Conservation (phyloP, 2,797 vertebrate species). For the Leptodactylus fallax region DNA sequence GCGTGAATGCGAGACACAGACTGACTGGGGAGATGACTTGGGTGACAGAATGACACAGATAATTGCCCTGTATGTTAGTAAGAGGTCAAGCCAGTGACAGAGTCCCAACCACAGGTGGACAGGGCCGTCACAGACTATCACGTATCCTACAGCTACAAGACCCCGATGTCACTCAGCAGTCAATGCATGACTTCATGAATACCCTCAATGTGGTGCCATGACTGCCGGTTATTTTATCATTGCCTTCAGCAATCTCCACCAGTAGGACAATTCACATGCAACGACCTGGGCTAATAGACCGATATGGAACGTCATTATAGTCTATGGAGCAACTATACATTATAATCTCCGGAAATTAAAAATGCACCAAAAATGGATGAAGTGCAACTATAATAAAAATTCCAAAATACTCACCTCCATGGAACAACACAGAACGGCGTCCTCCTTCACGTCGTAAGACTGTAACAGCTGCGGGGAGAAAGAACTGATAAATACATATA, state of each 20-base stretch:
- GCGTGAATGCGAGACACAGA: not conserved
- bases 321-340: not conserved
- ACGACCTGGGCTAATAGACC: no score
- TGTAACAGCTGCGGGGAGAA: slow-evolving; percentile 84
- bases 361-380: no score
- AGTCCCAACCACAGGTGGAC: slow-evolving; percentile 13
- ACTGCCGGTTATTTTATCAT: not conserved
- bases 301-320: no score
- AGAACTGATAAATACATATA: not conserved
- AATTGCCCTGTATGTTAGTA: slow-evolving; percentile 1
- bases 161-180: not conserved
- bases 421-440: slow-evolving; percentile 95
- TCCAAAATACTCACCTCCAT: slow-evolving; percentile 87
- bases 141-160: not conserved
- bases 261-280: no score
- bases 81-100: not conserved
- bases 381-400: no score
- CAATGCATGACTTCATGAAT: not conserved
- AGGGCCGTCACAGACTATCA: not conserved
- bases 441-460: slow-evolving; percentile 93
- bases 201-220: not conserved
- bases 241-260: not conserved
- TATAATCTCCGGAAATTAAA: not conserved
- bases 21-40: slow-evolving; percentile 8
- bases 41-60: slow-evolving; percentile 27